Base-by-base conservation (phyloP, 2,797 vertebrate genomes). In the Mormyrus hasselquistii region DNA sequence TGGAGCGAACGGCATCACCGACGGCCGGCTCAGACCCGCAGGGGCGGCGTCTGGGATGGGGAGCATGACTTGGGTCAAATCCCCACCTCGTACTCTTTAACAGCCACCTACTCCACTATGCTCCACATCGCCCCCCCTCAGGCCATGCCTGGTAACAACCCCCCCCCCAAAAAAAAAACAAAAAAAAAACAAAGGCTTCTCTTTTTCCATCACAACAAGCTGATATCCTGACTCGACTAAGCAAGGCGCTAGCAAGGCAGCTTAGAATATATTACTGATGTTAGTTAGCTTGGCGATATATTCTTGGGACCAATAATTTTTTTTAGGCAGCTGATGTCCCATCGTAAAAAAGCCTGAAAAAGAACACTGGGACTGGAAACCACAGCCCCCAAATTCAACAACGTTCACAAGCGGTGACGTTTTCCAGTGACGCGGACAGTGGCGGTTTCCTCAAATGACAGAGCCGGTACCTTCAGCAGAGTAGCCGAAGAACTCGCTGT, bases 1-100 rank as follows among this genome's bases (percentile, higher is more conserved):
- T 92, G 99, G 94, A 0, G 97, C 97, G 94, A 99, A 99, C 92
- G 99, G 98, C 99, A 99, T 99, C 97, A 98, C 98, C 89, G 98
- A 98, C 57, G 97, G 97, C 93, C 96, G 97, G 87, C 96, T 96
- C 91, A 97, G 95, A 89, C 96, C 96, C 93, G 92, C 50, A 10
- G 83, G 47, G 57, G 44, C 22, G 5, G 41, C 65, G 2, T 34
- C 85, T 86, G 25, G 12, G 85, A 34, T 8, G 6, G 29, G 8
- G 34, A 16, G 29, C 4, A 25, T 53, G 22, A 49, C n/a, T 49
- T 9, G 10, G 82, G 82, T 79, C 73, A 79, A 41, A 44, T 44
- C 73, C 2, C 2, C 38, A 79, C 5, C 73, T 9, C 22, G 2
- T 84, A 50, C n/a, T 25, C 44, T 50, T 84, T 47, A 50, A 50